Conservation (phyloP, 2,888 invertebrate species). For the Cyaniris semiargus region DNA sequence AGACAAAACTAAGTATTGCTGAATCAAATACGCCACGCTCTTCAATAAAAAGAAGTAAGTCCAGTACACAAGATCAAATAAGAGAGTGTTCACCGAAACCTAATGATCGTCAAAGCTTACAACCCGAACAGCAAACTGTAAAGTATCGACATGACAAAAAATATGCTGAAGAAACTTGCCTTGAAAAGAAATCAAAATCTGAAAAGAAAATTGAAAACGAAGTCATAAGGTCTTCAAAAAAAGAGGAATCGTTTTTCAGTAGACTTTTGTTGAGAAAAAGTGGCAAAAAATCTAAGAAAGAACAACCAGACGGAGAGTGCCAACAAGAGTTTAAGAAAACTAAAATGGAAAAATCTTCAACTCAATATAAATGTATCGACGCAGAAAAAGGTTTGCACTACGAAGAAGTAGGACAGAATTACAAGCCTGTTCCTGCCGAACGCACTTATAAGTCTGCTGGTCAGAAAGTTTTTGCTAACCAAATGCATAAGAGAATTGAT, state of each 20-base stretch:
- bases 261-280: slow-evolving; percentile 85
- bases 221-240: slow-evolving; percentile 73
- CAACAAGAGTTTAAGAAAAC: slow-evolving; percentile 66
- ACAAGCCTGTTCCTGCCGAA: slow-evolving; percentile 68
- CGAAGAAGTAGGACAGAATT: slow-evolving; percentile 55
- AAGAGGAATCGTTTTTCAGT: slow-evolving; percentile 83
- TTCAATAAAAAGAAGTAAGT: slow-evolving; percentile 75
- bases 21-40: slow-evolving; percentile 67
- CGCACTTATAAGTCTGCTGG: slow-evolving; percentile 71
- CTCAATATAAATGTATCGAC: slow-evolving; percentile 66
- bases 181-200: slow-evolving; percentile 73
- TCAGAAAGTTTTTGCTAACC: slow-evolving; percentile 74
- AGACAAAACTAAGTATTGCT: slow-evolving; percentile 76
- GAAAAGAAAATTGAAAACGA: slow-evolving; percentile 75
- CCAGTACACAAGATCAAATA: slow-evolving; percentile 73
- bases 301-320: slow-evolving; percentile 67
- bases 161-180: slow-evolving; percentile 72
- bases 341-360: slow-evolving; percentile 61
- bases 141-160: slow-evolving; percentile 66
- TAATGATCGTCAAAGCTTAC: slow-evolving; percentile 52
- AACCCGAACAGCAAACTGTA: slow-evolving; percentile 62
- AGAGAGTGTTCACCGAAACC: slow-evolving; percentile 61
- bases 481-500: slow-evolving; percentile 76
- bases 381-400: slow-evolving; percentile 54
- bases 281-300: slow-evolving; percentile 84